Evolutionary conservation across 2,113 vertebrate species (phyloP), one percentile per base, ranked within the genome.

Genomic region (Saccopteryx leptura): DNA sequence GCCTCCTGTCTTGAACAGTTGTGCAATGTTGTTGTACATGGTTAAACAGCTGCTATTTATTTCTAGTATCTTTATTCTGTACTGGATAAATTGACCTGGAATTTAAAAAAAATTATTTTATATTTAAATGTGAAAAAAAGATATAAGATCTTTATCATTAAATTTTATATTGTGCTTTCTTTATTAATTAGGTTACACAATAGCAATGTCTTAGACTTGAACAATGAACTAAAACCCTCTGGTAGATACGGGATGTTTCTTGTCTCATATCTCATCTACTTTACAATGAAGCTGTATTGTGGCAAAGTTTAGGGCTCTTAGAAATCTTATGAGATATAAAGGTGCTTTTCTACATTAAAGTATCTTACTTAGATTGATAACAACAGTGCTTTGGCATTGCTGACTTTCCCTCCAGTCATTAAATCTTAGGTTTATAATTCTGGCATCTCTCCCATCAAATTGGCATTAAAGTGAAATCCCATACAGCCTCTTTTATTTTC

Each of bases 1-100:
- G 66, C 87, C 63, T 92, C 91, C 79, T 48, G 26, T 24, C 93
- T 83, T 26, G 6, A 95, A 52, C 52, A 28, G 66, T n/a, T 46
- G 61, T 19, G n/a, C 33, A 31, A 19, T 15, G 31, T 61, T 80
- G 75, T 71, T 65, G 46, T 56, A 58, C 19, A 1, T 4, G 26
- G 71, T 46, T 65, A 79, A 96, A 90, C 54, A 94, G 87, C 56
- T 90, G 82, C 39, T 93, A 33, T 78, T 91, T 94, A 68, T 93
- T 90, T 87, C 74, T 80, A 75, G 61, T 14, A 85, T 76, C 81
- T 91, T 88, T 88, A 91, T 72, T 93, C 87, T 60, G 31, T 33
- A 11, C 71, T 90, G 61, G 28, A 65, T 76, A 89, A 89, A 84
- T 6, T 85, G 61, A 87, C 52, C 76, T 50, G 48, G 33, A 81